Percentiles rank a stretch among this genome's conserved stretches.
phyloP scores from a whole-genome alignment of 2,113 vertebrate genomes.

The Sebastes schlegelii region DNA sequence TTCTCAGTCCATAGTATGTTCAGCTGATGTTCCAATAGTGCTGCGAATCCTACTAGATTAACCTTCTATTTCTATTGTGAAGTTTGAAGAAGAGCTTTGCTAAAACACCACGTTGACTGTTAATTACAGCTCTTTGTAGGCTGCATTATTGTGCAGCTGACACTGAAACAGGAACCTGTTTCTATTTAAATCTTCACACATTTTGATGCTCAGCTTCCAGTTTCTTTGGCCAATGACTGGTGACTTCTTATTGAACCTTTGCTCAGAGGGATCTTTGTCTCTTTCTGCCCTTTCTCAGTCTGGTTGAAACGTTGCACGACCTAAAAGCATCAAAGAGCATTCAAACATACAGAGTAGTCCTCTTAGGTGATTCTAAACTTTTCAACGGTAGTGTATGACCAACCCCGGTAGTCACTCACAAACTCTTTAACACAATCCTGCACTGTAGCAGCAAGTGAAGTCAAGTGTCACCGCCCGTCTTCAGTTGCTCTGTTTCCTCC shows the following conservation, averaged over 20 bases:
- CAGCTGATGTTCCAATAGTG: too few species aligned
- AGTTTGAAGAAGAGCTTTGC: neutral
- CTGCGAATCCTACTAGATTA: too few species aligned
- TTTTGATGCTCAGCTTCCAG: too few species aligned
- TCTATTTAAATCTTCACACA: too few species aligned
- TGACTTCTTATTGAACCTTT: too few species aligned
- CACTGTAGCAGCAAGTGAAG: neutral
- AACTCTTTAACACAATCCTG: neutral
- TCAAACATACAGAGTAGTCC: neutral
- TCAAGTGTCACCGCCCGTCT: neutral
- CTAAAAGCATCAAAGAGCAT: neutral
- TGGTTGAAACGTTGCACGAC: neutral
- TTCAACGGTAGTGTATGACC: neutral
- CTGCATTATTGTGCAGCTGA: neutral
- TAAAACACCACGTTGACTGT: neutral
- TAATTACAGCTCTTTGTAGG: neutral
- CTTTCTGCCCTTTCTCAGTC: neutral
- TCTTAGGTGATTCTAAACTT: neutral
- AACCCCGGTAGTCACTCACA: conserved; percentile 29
- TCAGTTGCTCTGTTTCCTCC: neutral
- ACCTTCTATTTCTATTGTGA: too few species aligned
- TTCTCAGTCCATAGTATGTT: too few species aligned
- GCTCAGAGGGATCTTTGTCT: neutral
- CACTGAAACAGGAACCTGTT: neutral
- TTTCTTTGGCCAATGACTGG: too few species aligned